Conservation (phyloP, 2,797 vertebrate genomes). For the Knipowitschia caucasica region DNA sequence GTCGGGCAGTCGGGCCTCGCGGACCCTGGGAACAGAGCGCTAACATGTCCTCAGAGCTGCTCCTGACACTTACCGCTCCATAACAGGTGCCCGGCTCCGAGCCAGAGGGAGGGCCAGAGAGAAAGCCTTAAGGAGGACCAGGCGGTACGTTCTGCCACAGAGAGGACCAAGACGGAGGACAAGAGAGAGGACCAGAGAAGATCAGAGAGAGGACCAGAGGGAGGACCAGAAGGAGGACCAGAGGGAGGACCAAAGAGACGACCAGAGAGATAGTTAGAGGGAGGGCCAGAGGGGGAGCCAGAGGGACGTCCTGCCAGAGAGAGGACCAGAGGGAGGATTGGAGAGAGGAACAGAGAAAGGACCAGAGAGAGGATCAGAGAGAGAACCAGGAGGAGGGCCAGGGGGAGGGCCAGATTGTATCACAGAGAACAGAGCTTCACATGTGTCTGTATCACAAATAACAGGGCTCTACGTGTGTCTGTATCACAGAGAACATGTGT, state of each 20-base stretch:
- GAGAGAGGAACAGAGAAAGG: too few relatives aligned
- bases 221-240: too few relatives aligned
- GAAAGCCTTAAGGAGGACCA: too few relatives aligned
- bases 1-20: conserved; percentile 77
- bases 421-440: conserved; percentile 61
- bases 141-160: conserved; percentile 58
- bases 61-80: conserved; percentile 60
- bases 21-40: conserved; percentile 84
- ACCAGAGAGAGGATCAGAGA: too few relatives aligned
- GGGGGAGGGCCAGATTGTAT: conserved; percentile 55
- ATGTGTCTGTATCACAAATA: conserved; percentile 59
- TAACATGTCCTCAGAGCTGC: conserved; percentile 64
- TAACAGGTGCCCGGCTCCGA: conserved; percentile 63
- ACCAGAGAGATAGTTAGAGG: conserved; percentile 72
- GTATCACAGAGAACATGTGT: too few relatives aligned
- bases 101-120: conserved; percentile 65
- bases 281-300: conserved; percentile 59
- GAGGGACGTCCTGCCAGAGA: conserved; percentile 57
- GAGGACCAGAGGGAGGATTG: too few relatives aligned
- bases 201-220: too few relatives aligned
- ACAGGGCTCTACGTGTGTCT: conserved; percentile 57
- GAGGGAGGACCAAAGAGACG: too few relatives aligned
- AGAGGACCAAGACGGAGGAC: too few relatives aligned
- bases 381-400: conserved; percentile 71
- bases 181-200: too few relatives aligned